Evolutionary conservation across 2,888 invertebrate genomes (phyloP).

Genomic region (Mimas tiliae): DNA sequence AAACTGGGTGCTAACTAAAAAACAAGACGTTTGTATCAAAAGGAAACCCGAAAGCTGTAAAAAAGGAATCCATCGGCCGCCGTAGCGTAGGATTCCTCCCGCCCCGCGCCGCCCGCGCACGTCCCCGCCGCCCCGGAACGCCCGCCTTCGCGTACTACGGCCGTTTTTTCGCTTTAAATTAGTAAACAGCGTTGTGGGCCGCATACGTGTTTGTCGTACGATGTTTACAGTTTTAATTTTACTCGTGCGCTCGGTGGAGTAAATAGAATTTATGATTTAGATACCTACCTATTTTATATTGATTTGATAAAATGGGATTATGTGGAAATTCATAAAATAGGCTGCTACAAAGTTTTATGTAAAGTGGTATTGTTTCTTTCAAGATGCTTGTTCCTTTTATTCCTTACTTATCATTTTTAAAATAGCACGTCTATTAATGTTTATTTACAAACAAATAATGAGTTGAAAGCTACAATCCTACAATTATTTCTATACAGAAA

Average conservation of each 20-base stretch:
- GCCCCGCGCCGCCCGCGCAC: slow-evolving; percentile 35
- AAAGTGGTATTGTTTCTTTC: no score
- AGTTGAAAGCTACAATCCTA: no score
- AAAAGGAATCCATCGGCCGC: slow-evolving; percentile 57
- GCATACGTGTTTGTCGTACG: slow-evolving; percentile 25
- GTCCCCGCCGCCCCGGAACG: slow-evolving; percentile 44
- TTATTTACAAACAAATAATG: no score
- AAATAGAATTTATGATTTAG: slow-evolving; percentile 14
- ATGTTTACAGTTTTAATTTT: slow-evolving; percentile 23
- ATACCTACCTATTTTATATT: neutral
- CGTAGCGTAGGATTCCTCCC: slow-evolving; percentile 65
- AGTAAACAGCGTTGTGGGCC: slow-evolving; percentile 56
- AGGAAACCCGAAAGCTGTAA: slow-evolving; percentile 73
- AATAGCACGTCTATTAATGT: no score
- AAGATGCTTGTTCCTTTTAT: no score
- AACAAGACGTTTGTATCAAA: slow-evolving; percentile 69
- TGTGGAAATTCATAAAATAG: no score
- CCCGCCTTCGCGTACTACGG: slow-evolving; percentile 66
- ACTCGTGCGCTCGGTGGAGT: slow-evolving; percentile 21
- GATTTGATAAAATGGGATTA: neutral
- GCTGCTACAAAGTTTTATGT: no score
- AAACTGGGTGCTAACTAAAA: slow-evolving; percentile 77
- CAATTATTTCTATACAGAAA: no score
- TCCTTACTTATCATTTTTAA: no score
- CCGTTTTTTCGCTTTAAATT: slow-evolving; percentile 54